These are phyloP conservation scores for Chromoteleia sp. DNA, from an alignment of 2,888 invertebrate species.

Conservation along the genomic window DNA sequence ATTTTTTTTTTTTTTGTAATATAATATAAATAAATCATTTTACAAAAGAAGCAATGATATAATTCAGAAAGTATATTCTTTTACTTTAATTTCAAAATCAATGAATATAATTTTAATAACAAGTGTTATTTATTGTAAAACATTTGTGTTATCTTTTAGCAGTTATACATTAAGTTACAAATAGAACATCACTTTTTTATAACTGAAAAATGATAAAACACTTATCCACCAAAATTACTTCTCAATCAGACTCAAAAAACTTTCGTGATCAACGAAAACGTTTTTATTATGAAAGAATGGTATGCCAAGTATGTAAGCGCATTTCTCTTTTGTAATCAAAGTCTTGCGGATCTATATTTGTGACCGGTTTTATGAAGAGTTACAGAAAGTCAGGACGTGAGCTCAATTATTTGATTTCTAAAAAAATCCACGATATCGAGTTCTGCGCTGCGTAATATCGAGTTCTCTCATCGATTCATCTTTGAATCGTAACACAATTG, in stretches of 20 bases:
- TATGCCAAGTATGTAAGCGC: not conserved
- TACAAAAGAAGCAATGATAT: no score
- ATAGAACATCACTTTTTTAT: no score
- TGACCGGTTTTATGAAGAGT: slow-evolving; percentile 11
- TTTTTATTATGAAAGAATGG: not conserved
- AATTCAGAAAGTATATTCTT: no score
- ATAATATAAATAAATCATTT: no score
- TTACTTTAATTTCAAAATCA: no score
- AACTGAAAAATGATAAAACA: no score
- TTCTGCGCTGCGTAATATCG: not conserved
- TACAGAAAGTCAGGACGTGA: not conserved
- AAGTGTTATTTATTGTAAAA: no score
- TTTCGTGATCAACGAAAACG: not conserved
- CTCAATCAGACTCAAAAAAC: not conserved
- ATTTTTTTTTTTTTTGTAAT: no score
- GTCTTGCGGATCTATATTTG: slow-evolving; percentile 19
- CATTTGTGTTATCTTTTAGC: no score
- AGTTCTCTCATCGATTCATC: not conserved
- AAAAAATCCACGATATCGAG: not conserved
- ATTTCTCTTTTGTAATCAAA: slow-evolving; percentile 27
- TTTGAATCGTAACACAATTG: not conserved
- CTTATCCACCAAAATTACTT: no score
- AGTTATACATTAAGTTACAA: no score
- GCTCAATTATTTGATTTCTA: slow-evolving; percentile 13
- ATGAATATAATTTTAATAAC: no score